Base-by-base conservation (phyloP, 2,797 vertebrate species). In the Ctenopoma multispine region DNA sequence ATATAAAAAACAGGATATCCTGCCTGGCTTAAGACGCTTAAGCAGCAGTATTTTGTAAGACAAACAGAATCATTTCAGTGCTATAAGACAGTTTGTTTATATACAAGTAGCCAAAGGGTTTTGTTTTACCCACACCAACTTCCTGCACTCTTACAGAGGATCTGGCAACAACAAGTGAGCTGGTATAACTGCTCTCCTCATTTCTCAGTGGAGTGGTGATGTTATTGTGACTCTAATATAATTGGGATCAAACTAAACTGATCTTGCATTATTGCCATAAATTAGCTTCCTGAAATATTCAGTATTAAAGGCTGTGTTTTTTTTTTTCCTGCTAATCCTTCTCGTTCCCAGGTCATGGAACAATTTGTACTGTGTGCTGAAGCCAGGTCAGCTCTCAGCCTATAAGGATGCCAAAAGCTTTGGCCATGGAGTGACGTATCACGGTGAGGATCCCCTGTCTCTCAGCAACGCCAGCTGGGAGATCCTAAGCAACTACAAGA, bases 401-500 rank as follows among this genome's bases (percentile, higher is more conserved):
- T 99, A 97, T 72, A 99, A 99, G 83, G 97, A 99, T 0, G 91
- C 94, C 80, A 99, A 98, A 88, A 96, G 94, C 87, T 95, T 95
- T 21, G 93, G 94, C 0, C 91, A 96, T 1, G 95, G 95, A 24
- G 80, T 92, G 75, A 95, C 96, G 0, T 98, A 93, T 81, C 98
- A 99, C 0, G 96, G 96, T 0, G 97, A 99, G 91, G 95, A 96
- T 40, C 96, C 97, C 13, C 75, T 99, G 85, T 75, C 87, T 8
- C 95, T 99, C 66, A 81, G 63, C 40, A 93, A 94, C 0, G 96
- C 96, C 76, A 88, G 81, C 90, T 98, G 97, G 56, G 96, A 99
- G 89, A 84, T 96, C 36, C 95, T 97, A 8, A 73, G 86, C 3
- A 96, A 93, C 90, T 99, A 99, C 87, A 99, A 99, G 93, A 99